Evolutionary conservation across 2,113 vertebrate species (phyloP).

Genomic region (Ciconia boyciana): DNA sequence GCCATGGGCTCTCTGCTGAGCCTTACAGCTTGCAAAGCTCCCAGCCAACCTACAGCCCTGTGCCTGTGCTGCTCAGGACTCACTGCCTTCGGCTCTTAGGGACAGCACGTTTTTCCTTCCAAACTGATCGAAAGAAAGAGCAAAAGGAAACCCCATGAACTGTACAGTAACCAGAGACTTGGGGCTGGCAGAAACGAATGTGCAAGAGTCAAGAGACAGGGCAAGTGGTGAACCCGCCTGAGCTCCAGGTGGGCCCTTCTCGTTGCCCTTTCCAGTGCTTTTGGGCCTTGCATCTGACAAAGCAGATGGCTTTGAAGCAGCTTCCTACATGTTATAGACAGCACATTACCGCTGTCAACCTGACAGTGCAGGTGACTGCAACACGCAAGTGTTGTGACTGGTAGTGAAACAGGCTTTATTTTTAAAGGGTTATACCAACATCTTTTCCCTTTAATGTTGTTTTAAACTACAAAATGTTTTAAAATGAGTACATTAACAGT

Average conservation of each 20-base stretch:
- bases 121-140: neutral
- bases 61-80: neutral
- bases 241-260: neutral
- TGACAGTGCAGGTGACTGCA: neutral
- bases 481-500: neutral
- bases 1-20: neutral
- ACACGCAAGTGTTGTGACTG: neutral
- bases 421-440: neutral
- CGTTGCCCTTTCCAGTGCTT: neutral
- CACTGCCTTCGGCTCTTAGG: neutral
- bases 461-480: neutral
- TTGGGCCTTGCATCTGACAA: neutral
- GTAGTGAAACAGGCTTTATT: neutral
- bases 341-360: accelerated
- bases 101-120: neutral
- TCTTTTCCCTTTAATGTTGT: neutral
- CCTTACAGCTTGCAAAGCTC: neutral
- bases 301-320: neutral
- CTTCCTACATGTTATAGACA: neutral
- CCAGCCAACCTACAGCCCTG: neutral
- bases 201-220: neutral
- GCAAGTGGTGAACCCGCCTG: neutral
- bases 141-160: neutral
- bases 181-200: accelerated
- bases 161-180: neutral